phyloP scores from a whole-genome alignment of 2,797 vertebrate genomes.

The Vireo griseus region DNA sequence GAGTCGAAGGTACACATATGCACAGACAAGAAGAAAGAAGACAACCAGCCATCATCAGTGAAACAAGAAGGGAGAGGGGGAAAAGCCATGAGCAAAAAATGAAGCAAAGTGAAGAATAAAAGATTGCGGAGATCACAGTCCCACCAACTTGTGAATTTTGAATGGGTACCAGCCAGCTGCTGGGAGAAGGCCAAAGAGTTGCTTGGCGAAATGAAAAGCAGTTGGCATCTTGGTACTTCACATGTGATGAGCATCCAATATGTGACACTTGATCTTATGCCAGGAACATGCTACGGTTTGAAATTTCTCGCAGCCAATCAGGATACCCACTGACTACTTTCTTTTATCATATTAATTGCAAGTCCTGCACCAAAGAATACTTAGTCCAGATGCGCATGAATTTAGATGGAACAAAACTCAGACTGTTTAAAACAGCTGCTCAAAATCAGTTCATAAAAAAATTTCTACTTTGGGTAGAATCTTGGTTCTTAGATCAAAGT shows the following conservation, averaged over 20 bases:
- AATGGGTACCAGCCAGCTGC: conserved; percentile 13
- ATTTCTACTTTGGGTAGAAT: not conserved
- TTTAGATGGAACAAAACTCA: not conserved
- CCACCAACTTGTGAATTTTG: conserved; percentile 20
- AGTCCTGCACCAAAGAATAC: not conserved
- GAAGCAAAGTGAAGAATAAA: conserved; percentile 7
- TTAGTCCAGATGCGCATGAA: not conserved
- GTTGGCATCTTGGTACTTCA: conserved; percentile 37
- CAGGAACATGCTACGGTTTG: conserved; percentile 10
- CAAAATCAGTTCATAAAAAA: not conserved
- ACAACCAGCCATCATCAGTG: not conserved
- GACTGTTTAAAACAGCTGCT: not conserved
- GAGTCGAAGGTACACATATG: not conserved
- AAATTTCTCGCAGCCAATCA: not conserved
- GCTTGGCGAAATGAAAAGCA: conserved; percentile 41
- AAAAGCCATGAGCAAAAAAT: not conserved
- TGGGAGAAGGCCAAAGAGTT: conserved; percentile 18
- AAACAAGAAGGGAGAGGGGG: not conserved
- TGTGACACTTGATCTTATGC: conserved; percentile 30
- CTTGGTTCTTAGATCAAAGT: conserved; percentile 2
- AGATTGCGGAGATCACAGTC: not conserved
- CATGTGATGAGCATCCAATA: conserved; percentile 48
- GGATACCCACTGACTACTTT: not conserved
- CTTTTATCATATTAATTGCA: conserved; percentile 22
- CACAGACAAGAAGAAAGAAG: not conserved